Conservation (phyloP, 2,888 invertebrate species). For the Junonia oenone region DNA sequence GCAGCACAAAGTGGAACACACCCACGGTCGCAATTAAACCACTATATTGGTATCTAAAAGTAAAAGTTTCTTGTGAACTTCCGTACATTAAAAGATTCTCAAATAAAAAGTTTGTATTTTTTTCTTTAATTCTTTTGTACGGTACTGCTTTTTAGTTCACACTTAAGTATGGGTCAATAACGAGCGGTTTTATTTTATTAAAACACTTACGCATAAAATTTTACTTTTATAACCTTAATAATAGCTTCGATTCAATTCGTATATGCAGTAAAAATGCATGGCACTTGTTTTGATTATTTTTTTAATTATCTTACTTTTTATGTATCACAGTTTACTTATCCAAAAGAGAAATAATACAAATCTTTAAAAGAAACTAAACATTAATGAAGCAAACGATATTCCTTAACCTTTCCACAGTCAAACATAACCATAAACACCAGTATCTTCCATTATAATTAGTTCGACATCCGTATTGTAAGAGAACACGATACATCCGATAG, state of each 20-base stretch:
- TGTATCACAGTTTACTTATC: not conserved
- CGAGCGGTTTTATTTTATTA: not conserved
- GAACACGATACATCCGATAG: not conserved
- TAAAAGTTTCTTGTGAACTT: conserved; percentile 28
- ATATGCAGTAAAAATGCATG: not conserved
- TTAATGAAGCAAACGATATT: not conserved
- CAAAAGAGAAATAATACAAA: no score
- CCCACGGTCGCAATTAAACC: conserved; percentile 21
- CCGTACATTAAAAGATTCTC: conserved; percentile 28
- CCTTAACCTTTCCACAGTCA: not conserved
- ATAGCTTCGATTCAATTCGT: not conserved
- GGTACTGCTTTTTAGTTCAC: not conserved
- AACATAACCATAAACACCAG: not conserved
- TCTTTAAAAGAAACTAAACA: not conserved
- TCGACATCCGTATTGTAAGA: not conserved
- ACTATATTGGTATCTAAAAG: conserved; percentile 27
- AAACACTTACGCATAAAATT: not conserved
- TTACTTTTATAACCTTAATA: not conserved
- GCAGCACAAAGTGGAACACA: conserved; percentile 17
- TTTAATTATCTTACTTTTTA: no score
- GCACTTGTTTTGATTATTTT: not conserved
- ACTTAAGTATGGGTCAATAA: not conserved
- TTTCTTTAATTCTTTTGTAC: conserved; percentile 10
- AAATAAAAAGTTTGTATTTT: conserved; percentile 23
- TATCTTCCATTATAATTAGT: not conserved